Evolutionary conservation across 2,888 invertebrate genomes (phyloP).

Genomic region (Drosophila demipolita): DNA sequence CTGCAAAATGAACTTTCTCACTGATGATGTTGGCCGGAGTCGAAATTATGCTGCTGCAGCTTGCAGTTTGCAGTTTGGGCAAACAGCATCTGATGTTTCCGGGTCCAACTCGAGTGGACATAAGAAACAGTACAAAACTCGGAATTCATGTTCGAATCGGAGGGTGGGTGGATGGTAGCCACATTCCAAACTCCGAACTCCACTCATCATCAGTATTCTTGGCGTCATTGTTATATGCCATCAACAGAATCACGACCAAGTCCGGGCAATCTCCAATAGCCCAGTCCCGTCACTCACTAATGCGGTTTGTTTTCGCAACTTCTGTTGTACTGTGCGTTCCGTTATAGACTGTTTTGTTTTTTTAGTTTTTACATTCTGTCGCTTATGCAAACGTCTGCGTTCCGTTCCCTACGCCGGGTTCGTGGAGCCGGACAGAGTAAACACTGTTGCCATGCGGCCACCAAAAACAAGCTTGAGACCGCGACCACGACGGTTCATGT

Average conservation of each 20-base stretch:
- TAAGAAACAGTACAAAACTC: constrained; percentile 12
- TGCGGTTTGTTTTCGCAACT: constrained; percentile 73
- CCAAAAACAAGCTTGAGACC: constrained; percentile 75
- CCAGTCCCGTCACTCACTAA: constrained; percentile 52
- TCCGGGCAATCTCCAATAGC: background rate
- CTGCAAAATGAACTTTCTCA: constrained; percentile 73
- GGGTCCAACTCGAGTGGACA: constrained; percentile 42
- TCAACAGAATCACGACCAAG: constrained; percentile 20
- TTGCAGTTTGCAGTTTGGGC: constrained; percentile 40
- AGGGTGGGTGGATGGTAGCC: background rate
- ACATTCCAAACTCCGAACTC: constrained; percentile 1
- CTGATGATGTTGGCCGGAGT: constrained; percentile 24
- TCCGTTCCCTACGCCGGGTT: constrained; percentile 13
- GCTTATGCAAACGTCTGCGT: constrained; percentile 57
- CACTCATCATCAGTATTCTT: constrained; percentile 53
- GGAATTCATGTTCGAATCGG: constrained; percentile 9
- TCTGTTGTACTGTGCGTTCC: constrained; percentile 63
- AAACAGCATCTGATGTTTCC: constrained; percentile 71
- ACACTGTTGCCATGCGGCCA: constrained; percentile 74
- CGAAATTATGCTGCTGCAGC: constrained; percentile 2
- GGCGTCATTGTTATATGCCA: constrained; percentile 69
- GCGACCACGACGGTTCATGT: constrained; percentile 42
- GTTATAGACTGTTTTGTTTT: constrained; percentile 71
- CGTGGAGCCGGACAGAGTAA: constrained; percentile 47
- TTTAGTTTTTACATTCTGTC: constrained; percentile 41